Evolutionary conservation across 2,888 invertebrate species (phyloP), one percentile per base, ranked within the genome.

Genomic region (Seladonia tumulorum): DNA sequence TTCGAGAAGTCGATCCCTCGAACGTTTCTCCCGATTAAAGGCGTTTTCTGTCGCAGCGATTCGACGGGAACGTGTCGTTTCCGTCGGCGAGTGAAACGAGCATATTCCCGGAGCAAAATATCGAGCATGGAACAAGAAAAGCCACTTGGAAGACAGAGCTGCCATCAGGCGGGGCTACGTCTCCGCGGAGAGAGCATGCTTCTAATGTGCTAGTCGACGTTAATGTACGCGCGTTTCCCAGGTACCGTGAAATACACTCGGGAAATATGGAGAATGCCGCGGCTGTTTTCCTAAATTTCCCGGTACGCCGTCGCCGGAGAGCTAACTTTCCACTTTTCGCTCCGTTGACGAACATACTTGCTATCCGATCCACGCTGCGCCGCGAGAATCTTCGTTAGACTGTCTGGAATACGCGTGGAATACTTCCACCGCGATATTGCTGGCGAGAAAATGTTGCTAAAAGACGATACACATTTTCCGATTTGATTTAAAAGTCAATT

Each of bases 61-160:
- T 57, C 42, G 35, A 81, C 42, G 45, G 18, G 35, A 8, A 29
- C 66, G 66, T 10, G 66, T 22, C 35, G 66, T 29, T 25, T 63
- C 25, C 16, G 63, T 63, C 25, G 25, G 35, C 35, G 29, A 5
- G 16, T 42, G 77, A 18, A 78, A 78, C 71, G 57, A 57, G 71
- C 70, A 25, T 71, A 57, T 70, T 76, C 53, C 39, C 29, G 45
- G 73, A 35, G 47, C 83, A 79, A 84, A 83, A 75, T 85, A 86
- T 76, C 72, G 75, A 86, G 82, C 76, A 82, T 47, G 81, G 90
- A 89, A 92, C 92, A 92, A 91, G 92, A 91, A 92, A 91, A 91
- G 76, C 89, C 89, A 91, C 91, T 92, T 86, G 88, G 89, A 89
- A 88, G 85, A 90, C 85, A 83, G 85, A 73, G 79, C 82, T 79